Evolutionary conservation across 2,888 invertebrate species (phyloP), one percentile per base, ranked within the genome.

Genomic region (Eilema sororculum): DNA sequence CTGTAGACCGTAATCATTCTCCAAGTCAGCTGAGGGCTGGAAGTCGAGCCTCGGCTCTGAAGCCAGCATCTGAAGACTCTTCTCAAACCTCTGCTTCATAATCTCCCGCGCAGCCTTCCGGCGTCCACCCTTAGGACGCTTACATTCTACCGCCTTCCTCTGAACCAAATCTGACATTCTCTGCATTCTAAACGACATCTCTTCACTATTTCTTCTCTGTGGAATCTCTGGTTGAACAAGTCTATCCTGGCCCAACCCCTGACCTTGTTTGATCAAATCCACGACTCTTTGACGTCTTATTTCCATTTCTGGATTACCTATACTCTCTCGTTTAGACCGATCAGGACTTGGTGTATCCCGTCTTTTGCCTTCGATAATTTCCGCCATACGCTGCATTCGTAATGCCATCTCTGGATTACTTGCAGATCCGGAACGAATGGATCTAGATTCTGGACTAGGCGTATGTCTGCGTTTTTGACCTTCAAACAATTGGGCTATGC

Each of bases 41-140:
- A 91, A 87, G 63, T 95, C 95, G 78, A 96, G 92, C 74, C 97
- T 96, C 64, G 97, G 97, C 89, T 98, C 98, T 3, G 97, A 96
- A 84, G 98, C 97, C 83, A 98, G 92, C 97, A 98, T 97, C 91
- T 97, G 97, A 93, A 98, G 96, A 89, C 98, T 98, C 92, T 98
- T 98, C 91, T 98, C 98, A 86, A 98, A 98, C 81, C 98, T 97
- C 62, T 97, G 98, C 84, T 97, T 97, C 92, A 97, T 96, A 84
- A 97, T 97, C 81, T 98, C 96, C 76, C 93, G 82, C 1, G 93
- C 93, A 0, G 93, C 92, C 65, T 90, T 91, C 46, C 93, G 79
- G 33, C 91, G 84, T 0, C 93, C 88, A 16, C 77, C 82, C 69
- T 90, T 92, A 0, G 89, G 87, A 2, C 87, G 83, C 71, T 88